Evolutionary conservation across 2,113 vertebrate genomes (phyloP).

Genomic region (Callipepla squamata): DNA sequence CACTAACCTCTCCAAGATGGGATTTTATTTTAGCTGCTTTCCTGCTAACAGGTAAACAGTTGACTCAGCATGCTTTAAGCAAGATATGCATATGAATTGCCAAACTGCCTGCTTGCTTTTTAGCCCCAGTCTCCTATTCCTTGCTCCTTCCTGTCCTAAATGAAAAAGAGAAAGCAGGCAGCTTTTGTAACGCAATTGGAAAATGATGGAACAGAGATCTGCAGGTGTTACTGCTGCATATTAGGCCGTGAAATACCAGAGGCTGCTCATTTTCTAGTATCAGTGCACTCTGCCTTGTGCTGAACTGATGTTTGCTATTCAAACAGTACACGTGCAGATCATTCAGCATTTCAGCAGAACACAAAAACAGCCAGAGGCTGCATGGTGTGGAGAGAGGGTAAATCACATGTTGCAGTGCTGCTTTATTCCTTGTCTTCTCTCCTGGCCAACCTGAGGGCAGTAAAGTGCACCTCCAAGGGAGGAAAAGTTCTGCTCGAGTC

Average conservation of each 20-base stretch:
- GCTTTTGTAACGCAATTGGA: not conserved
- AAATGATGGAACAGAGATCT: not conserved
- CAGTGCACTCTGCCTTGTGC: not conserved
- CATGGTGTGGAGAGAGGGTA: not conserved
- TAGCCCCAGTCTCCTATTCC: not conserved
- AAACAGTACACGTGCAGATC: not conserved
- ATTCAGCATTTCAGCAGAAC: not conserved
- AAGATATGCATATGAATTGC: conserved; percentile 18
- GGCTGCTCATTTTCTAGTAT: not conserved
- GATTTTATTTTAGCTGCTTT: not conserved
- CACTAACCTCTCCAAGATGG: not conserved
- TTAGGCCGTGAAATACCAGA: not conserved
- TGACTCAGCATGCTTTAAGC: not conserved
- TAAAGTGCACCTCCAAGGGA: not conserved
- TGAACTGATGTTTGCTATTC: conserved; percentile 4
- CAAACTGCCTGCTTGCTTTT: not conserved
- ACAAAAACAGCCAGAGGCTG: not conserved
- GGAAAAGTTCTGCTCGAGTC: not conserved
- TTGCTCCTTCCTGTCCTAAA: not conserved
- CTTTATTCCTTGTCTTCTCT: not conserved
- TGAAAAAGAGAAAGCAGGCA: not conserved
- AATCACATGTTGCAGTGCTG: not conserved
- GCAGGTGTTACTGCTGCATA: not conserved
- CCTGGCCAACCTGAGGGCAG: not conserved
- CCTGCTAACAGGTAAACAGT: conserved; percentile 42